A percentile compares a stretch with the other conserved stretches of the same genome.
Evolutionary conservation across 2,888 invertebrate species (phyloP).

Genomic region (Drosophila phalerata): DNA sequence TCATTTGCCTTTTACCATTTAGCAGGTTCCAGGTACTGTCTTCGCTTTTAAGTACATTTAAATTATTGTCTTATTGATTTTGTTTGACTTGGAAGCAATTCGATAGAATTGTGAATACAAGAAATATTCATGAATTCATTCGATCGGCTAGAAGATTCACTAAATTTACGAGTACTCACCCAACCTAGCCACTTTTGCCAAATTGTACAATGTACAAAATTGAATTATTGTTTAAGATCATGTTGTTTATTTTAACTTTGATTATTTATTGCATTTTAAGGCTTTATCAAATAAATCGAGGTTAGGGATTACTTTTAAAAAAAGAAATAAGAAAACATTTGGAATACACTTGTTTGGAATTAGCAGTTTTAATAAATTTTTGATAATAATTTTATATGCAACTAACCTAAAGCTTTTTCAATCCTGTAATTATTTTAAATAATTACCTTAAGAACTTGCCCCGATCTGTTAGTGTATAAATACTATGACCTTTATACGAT

Average conservation of each 20-base stretch:
- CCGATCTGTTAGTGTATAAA: background rate
- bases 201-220: constrained; percentile 37
- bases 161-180: constrained; percentile 45
- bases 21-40: constrained; percentile 44
- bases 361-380: too few relatives aligned
- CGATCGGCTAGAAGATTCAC: constrained; percentile 28
- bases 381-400: too few relatives aligned
- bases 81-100: constrained; percentile 30
- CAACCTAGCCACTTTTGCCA: constrained; percentile 34
- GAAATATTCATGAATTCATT: constrained; percentile 27
- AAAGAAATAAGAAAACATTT: too few relatives aligned
- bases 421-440: background rate
- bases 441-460: too few relatives aligned
- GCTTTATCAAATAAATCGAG: constrained; percentile 11
- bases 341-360: too few relatives aligned
- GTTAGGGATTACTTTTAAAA: constrained; percentile 1
- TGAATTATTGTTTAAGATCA: constrained; percentile 32
- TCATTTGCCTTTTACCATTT: constrained; percentile 14
- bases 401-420: too few relatives aligned
- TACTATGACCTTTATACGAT: background rate
- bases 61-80: constrained; percentile 58
- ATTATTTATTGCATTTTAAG: constrained; percentile 38
- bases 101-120: constrained; percentile 37
- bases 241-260: constrained; percentile 32
- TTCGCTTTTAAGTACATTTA: constrained; percentile 53